These are phyloP conservation scores for Notamacropus eugenii DNA, from an alignment of 2,797 vertebrate species.

Conservation along the genomic window DNA sequence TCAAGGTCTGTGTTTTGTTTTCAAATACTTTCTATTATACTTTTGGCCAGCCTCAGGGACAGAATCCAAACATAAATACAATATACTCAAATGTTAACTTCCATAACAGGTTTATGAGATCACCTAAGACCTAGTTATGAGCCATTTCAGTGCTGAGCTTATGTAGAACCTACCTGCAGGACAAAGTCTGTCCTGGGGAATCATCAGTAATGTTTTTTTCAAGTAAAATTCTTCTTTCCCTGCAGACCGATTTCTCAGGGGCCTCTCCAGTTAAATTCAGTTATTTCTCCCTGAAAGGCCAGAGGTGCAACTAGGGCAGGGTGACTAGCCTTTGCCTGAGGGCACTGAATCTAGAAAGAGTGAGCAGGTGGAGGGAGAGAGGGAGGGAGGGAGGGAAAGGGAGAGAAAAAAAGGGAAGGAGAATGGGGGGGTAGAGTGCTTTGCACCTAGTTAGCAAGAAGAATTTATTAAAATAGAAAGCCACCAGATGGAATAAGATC, in stretches of 20 bases:
- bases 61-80: fast-evolving
- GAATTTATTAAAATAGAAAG: not conserved
- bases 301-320: not conserved
- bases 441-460: not conserved
- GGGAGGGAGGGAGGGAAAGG: too few relatives aligned
- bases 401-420: too few relatives aligned
- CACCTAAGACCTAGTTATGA: fast-evolving
- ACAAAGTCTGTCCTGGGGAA: not conserved
- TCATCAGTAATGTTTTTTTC: not conserved
- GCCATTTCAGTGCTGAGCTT: not conserved
- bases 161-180: not conserved
- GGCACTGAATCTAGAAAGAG: not conserved
- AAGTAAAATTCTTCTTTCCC: not conserved
- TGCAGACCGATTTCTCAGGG: not conserved
- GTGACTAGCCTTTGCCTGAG: not conserved
- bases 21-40: not conserved
- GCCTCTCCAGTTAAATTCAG: not conserved
- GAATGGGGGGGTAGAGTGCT: not conserved
- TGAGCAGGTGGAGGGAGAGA: too few relatives aligned
- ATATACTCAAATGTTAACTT: not conserved
- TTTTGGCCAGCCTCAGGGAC: not conserved
- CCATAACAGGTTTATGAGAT: not conserved
- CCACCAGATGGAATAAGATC: not conserved
- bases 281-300: not conserved
- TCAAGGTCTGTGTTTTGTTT: not conserved